Evolutionary conservation across 2,113 vertebrate genomes (phyloP).

Genomic region (Eidolon helvum): DNA sequence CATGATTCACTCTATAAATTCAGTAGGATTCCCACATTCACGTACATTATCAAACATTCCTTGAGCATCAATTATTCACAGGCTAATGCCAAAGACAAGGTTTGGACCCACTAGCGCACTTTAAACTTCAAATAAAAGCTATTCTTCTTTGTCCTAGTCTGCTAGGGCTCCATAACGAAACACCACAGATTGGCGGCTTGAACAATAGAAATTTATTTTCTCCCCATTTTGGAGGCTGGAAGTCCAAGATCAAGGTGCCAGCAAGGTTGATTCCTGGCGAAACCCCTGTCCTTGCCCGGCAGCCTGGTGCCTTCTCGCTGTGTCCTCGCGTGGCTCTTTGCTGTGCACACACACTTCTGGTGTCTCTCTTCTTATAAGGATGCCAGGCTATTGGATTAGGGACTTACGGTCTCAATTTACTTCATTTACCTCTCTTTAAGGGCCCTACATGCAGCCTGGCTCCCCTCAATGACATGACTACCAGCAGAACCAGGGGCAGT

Average conservation of each 20-base stretch:
- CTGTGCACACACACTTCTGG: background rate
- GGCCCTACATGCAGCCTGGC: background rate
- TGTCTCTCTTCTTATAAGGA: background rate
- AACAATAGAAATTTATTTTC: background rate
- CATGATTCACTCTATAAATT: background rate
- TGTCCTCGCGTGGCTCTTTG: background rate
- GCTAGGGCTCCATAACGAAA: background rate
- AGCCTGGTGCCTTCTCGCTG: background rate
- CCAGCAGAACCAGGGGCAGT: accelerated
- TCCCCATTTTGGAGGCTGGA: background rate
- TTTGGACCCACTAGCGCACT: background rate
- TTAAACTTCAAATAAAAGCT: background rate
- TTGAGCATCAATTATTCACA: background rate
- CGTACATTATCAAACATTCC: background rate
- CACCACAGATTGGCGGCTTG: background rate
- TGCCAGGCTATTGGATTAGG: background rate
- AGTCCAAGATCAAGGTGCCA: background rate
- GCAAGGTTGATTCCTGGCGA: background rate
- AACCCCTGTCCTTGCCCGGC: background rate
- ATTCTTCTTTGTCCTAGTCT: background rate
- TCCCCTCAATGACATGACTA: background rate
- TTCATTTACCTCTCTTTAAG: background rate
- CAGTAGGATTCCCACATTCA: background rate
- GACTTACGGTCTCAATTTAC: background rate
- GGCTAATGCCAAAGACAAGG: background rate